A percentile compares a stretch with the other conserved stretches of the same genome.
These are phyloP conservation scores for Lophotis ruficrista DNA, from an alignment of 2,113 vertebrate genomes.

Conservation along the genomic window DNA sequence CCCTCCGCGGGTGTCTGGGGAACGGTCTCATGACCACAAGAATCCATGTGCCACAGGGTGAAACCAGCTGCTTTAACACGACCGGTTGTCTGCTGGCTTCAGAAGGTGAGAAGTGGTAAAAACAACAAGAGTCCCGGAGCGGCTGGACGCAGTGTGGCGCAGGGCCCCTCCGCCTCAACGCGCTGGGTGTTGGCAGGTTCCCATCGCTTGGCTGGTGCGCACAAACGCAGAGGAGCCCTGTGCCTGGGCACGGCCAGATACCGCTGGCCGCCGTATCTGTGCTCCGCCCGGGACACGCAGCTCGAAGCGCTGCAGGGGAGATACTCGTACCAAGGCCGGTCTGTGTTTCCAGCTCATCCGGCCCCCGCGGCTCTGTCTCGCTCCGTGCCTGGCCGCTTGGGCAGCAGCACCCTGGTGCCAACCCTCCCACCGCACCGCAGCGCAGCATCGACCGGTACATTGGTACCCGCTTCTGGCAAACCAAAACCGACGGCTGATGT, in stretches of 20 bases:
- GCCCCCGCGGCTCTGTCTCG: neutral
- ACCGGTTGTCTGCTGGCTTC: neutral
- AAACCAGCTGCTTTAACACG: neutral
- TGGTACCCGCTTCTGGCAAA: neutral
- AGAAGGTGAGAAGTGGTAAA: neutral
- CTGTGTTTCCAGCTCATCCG: neutral
- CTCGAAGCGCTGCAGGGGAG: neutral
- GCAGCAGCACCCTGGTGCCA: neutral
- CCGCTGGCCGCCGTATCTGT: neutral
- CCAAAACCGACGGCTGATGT: accelerated
- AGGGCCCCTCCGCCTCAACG: neutral
- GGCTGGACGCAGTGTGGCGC: accelerated
- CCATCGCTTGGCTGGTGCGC: neutral
- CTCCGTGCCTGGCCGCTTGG: accelerated
- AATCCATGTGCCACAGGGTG: neutral
- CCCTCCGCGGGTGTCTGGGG: neutral
- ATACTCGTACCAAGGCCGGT: neutral
- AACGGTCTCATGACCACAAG: accelerated
- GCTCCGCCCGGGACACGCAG: neutral
- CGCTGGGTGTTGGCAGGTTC: neutral
- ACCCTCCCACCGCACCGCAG: neutral
- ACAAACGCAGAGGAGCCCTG: neutral
- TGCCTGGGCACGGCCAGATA: constrained; percentile 16
- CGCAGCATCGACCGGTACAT: accelerated
- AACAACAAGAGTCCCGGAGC: neutral